Evolutionary conservation across 2,113 vertebrate genomes (phyloP).

Genomic region (Eubucco bourcierii): DNA sequence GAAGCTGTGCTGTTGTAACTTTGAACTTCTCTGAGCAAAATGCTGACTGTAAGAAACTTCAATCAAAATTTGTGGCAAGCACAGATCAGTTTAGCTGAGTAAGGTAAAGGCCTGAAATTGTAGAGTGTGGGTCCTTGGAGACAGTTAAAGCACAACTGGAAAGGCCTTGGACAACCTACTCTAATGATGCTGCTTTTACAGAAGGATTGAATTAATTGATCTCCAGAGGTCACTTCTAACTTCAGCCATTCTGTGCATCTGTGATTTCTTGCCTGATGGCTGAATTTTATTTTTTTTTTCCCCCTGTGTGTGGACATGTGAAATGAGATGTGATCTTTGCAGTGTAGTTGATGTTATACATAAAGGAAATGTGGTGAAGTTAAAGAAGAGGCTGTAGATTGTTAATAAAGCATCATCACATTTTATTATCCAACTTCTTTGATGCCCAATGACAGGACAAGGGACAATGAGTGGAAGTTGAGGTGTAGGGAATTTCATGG

Average conservation of each 20-base stretch:
- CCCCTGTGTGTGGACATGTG: background rate
- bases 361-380: background rate
- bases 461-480: no score
- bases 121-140: background rate
- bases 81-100: background rate
- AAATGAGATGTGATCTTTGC: background rate
- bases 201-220: background rate
- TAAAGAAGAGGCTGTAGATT: background rate
- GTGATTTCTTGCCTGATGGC: background rate
- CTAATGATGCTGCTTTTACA: background rate
- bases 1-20: background rate
- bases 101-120: background rate
- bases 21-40: background rate
- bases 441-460: no score
- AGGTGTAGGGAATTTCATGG: no score
- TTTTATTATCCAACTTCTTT: background rate
- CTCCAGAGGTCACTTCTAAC: background rate
- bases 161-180: background rate
- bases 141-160: background rate
- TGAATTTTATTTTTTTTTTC: background rate
- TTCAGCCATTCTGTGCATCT: background rate
- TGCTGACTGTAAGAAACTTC: background rate
- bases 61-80: background rate
- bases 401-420: background rate
- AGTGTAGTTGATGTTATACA: background rate